Base-by-base conservation (phyloP, 2,113 vertebrate species). In the Oreochromis aureus region DNA sequence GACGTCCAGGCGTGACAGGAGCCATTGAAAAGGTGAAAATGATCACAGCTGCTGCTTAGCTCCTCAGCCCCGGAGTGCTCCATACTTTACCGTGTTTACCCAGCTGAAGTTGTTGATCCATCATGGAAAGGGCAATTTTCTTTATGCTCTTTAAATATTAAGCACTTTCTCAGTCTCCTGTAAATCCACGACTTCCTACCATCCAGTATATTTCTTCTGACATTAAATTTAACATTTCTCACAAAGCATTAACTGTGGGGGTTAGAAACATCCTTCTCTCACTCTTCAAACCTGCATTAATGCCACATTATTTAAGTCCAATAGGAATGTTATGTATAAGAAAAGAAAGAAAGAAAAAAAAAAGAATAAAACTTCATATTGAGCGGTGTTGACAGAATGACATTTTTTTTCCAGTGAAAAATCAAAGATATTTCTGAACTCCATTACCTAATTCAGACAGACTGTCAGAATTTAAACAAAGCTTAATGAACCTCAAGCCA, bases 211-310 rank as follows among this genome's bases (percentile, higher is more conserved):
- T 89, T 88, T 88, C 81, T 44, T 61, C 34, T 78, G 90, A 89
- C 89, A 85, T 92, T 91, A 92, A 92, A 92, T 92, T 90, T 92
- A 93, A 91, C 89, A 94, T 92, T 92, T 82, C 71, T 89, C 85
- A 82, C 85, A 82, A 82, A 85, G 82, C 83, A 71, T 87, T 80
- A 89, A 82, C 59, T 81, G 51, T 39, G 27, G 7, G 30, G 27
- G 83, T 71, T 76, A 78, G 18, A 90, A 87, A 89, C 22, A 63
- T 79, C 32, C 55, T 12, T 83, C 63, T 59, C 22, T 58, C 63
- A 19, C 34, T 32, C 41, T 51, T 59, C 30, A 11, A 61, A 54
- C 80, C 19, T 24, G 46, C 84, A 55, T 36, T 90, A 84, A 86
- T 76, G 54, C 44, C 83, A 79, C 30, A 46, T 85, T 54, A 76